Evolutionary conservation across 2,113 vertebrate species (phyloP), one percentile per base, ranked within the genome.

Genomic region (Rutilus rutilus): DNA sequence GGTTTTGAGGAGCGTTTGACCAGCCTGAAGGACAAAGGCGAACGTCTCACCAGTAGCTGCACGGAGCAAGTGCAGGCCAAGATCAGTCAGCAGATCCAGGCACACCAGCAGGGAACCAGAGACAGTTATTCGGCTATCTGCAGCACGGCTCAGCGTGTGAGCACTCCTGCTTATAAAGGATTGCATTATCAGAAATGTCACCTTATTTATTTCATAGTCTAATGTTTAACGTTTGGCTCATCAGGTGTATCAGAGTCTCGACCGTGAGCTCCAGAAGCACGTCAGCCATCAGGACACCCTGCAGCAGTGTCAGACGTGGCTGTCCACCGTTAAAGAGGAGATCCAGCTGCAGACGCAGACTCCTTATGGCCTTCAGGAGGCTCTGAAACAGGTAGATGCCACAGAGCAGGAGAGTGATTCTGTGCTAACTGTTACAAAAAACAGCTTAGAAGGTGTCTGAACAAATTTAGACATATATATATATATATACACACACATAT

Each of bases 91-190:
- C 97, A 95, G 54, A 93, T 97, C 84, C 95, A 96, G 50, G 93
- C 93, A n/a, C 97, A 98, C 85, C 95, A 97, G 86, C 98, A 99
- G 92, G 97, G 98, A 84, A 96, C 95, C 4, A 95, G 92, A 90
- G 98, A 99, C 90, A 99, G 98, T 88, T 99, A 99, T 91, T 97
- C 97, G 0, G 98, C 98, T 42, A 96, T 99, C 94, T 99, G 97
- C 91, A 99, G 96, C 88, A 98, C 98, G 2, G 97, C 97, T 1
- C 97, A 99, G 92, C 95, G 97, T 88, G 98, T 99, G 93, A 96
- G 96, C 92, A 76, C 62, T 59, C 62, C 60, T 65, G 25, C 5
- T 17, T 21, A 42, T 83, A 84, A 57, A 17, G 0, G 3, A 47
- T 75, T 42, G 42, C 3, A 3, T 36, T 85, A n/a, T 52, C 21